Percentiles rank a stretch among this genome's conserved stretches.
Conservation (phyloP, 2,113 vertebrate species). For the Centrocercus urophasianus region DNA sequence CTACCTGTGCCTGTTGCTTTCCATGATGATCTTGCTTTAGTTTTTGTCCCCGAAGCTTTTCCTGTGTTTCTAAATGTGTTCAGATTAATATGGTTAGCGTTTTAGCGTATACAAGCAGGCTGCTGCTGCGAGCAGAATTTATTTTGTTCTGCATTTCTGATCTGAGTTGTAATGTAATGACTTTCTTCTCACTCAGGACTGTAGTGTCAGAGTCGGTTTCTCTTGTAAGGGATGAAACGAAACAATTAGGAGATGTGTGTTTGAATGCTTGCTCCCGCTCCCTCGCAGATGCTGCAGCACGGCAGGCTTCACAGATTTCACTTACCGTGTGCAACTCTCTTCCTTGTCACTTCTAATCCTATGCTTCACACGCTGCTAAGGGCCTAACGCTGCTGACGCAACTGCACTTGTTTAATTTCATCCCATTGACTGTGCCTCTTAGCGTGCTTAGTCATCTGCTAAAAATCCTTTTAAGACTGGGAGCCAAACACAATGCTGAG, state of each 20-base stretch:
- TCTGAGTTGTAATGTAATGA: not conserved
- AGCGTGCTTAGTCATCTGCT: conserved; percentile 48
- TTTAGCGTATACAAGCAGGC: not conserved
- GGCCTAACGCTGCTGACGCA: conserved; percentile 1
- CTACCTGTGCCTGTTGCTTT: not conserved
- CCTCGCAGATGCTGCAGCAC: not conserved
- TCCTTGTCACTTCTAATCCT: not conserved
- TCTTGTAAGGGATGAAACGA: not conserved
- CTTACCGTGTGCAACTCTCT: not conserved
- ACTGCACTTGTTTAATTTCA: conserved; percentile 34
- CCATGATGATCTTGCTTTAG: not conserved
- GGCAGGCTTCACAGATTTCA: not conserved
- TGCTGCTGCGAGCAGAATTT: not conserved
- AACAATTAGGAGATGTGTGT: not conserved
- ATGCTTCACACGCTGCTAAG: not conserved
- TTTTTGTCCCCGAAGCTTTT: not conserved
- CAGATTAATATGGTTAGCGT: not conserved
- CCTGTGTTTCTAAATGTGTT: not conserved
- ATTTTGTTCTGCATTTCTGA: not conserved
- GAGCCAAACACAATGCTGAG: not conserved
- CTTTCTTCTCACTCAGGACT: not conserved
- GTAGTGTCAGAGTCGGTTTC: not conserved
- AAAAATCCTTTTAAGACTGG: conserved; percentile 40
- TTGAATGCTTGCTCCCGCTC: not conserved
- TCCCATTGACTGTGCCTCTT: not conserved